Conservation (phyloP, 2,888 invertebrate species). For the Cryptus armator region DNA sequence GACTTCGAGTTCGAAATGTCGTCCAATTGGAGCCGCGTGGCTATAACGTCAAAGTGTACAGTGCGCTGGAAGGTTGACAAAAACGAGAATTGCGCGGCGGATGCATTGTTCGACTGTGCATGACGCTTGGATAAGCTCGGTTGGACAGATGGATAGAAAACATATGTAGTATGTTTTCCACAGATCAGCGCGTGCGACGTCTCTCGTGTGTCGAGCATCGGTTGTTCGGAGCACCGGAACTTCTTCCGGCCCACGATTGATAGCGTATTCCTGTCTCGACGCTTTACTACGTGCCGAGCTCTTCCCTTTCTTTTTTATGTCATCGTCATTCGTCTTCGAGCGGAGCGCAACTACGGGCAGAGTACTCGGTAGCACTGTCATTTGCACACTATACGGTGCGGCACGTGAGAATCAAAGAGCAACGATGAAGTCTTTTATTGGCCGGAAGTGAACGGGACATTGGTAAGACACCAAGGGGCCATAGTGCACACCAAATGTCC, state of each 20-base stretch:
- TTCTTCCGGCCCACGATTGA: constrained; percentile 78
- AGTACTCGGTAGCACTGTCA: constrained; percentile 36
- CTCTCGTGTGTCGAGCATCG: constrained; percentile 45
- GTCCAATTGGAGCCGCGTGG: constrained; percentile 1
- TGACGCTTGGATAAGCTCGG: constrained; percentile 4
- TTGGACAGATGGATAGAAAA: constrained; percentile 8
- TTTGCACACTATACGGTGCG: constrained; percentile 36
- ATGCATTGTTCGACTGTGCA: constrained; percentile 27
- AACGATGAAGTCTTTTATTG: constrained; percentile 43
- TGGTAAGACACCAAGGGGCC: constrained; percentile 16
- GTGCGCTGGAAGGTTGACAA: not conserved
- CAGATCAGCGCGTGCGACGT: constrained; percentile 38
- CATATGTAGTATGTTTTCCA: not conserved
- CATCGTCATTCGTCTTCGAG: constrained; percentile 33
- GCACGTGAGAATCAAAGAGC: constrained; percentile 36
- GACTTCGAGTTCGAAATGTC: not conserved
- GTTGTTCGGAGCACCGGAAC: constrained; percentile 76
- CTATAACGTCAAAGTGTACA: not conserved
- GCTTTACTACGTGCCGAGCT: constrained; percentile 65
- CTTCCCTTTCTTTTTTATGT: constrained; percentile 58
- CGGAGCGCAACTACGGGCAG: constrained; percentile 10
- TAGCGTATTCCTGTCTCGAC: constrained; percentile 78
- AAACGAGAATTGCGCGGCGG: constrained; percentile 26
- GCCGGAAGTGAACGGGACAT: constrained; percentile 65
- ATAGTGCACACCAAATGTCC: not conserved